Conservation (phyloP, 2,888 invertebrate genomes). For the Gisinianus flammeolus region DNA sequence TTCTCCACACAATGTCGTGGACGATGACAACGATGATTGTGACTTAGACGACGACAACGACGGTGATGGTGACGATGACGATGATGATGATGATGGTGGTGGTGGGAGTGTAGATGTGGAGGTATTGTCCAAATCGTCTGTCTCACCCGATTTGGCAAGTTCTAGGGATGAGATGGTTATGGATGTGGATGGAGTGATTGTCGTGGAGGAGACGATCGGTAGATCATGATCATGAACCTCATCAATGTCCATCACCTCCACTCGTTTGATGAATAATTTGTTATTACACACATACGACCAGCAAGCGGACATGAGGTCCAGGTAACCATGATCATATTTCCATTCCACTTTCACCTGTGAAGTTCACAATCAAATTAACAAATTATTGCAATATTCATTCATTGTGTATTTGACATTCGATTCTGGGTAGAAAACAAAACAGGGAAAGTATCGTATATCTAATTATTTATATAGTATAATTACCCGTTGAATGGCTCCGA, state of each 20-base stretch:
- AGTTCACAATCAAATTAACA: background rate
- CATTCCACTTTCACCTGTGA: constrained; percentile 50
- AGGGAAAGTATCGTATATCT: background rate
- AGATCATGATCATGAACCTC: constrained; percentile 1
- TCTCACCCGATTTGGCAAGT: background rate
- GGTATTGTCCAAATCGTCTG: background rate
- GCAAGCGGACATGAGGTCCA: constrained; percentile 56
- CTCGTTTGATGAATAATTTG: constrained; percentile 53
- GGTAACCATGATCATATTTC: constrained; percentile 54
- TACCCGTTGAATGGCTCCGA: constrained; percentile 48
- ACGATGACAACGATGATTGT: background rate
- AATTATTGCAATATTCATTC: too few relatives aligned
- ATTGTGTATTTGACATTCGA: too few relatives aligned
- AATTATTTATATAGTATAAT: background rate
- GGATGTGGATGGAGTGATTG: too few relatives aligned
- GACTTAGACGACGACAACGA: background rate
- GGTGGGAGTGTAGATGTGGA: background rate
- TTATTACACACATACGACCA: constrained; percentile 55
- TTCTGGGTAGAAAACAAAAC: too few relatives aligned
- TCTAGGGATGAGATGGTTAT: background rate
- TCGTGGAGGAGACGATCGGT: background rate
- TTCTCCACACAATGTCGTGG: constrained; percentile 48
- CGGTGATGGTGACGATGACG: background rate
- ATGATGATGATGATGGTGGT: background rate
- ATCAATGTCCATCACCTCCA: constrained; percentile 56